phyloP scores from a whole-genome alignment of 2,888 invertebrate species.

The Erpobdella octoculata region DNA sequence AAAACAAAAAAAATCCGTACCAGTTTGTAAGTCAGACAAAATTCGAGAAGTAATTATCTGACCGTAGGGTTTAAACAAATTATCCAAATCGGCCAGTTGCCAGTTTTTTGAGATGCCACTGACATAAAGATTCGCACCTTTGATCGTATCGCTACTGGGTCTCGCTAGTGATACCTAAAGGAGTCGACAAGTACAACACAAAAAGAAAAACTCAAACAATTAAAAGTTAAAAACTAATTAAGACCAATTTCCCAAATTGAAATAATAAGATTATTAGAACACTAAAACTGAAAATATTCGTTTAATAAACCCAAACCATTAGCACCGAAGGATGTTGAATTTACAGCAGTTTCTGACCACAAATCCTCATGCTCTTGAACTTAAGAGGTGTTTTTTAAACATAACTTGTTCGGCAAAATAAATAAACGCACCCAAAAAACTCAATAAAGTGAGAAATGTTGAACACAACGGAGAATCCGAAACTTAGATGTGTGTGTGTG shows the following conservation, averaged over 20 bases:
- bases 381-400: background rate
- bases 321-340: background rate
- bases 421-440: background rate
- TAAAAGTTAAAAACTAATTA: slow-evolving; percentile 3
- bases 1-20: slow-evolving; percentile 36
- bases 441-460: background rate
- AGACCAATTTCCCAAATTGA: slow-evolving; percentile 7
- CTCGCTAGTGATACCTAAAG: slow-evolving; percentile 48
- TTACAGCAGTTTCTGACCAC: background rate
- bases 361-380: background rate
- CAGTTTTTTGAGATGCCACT: slow-evolving; percentile 52
- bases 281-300: slow-evolving; percentile 3
- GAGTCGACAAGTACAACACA: background rate
- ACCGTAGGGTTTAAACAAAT: slow-evolving; percentile 51
- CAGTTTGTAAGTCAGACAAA: slow-evolving; percentile 52
- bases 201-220: slow-evolving; percentile 7
- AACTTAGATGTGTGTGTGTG: no score
- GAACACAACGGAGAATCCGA: background rate
- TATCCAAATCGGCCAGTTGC: slow-evolving; percentile 52
- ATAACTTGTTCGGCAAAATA: background rate
- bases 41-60: slow-evolving; percentile 53
- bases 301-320: slow-evolving; percentile 8
- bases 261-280: background rate
- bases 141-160: slow-evolving; percentile 53
- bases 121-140: slow-evolving; percentile 53